Evolutionary conservation across 2,888 invertebrate genomes (phyloP).

Genomic region (Oeneis ivallda): DNA sequence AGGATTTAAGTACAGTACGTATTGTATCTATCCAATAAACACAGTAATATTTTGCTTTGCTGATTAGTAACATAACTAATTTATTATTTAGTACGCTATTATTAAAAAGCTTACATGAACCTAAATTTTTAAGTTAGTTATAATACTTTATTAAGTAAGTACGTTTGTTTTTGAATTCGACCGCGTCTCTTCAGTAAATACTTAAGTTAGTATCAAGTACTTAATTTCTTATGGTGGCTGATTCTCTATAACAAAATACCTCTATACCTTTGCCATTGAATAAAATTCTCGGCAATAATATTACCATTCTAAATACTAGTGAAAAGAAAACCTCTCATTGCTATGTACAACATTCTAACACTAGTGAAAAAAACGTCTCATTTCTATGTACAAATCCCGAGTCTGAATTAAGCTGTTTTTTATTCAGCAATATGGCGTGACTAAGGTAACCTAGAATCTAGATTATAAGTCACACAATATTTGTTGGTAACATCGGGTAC

Average conservation of each 20-base stretch:
- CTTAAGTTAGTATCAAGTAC: neutral
- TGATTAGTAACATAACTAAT: too few relatives aligned
- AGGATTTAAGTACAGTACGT: too few relatives aligned
- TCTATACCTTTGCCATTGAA: neutral
- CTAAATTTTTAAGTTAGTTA: too few relatives aligned
- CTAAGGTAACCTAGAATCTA: constrained; percentile 20
- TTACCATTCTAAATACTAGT: constrained; percentile 8
- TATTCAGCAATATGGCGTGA: constrained; percentile 26
- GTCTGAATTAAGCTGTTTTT: constrained; percentile 29
- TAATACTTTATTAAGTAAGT: too few relatives aligned
- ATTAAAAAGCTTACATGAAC: too few relatives aligned
- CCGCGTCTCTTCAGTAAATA: neutral
- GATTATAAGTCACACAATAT: constrained; percentile 14
- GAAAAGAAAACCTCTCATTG: constrained; percentile 14
- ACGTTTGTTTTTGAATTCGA: neutral
- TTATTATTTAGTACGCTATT: too few relatives aligned
- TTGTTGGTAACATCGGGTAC: constrained; percentile 4
- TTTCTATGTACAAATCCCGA: constrained; percentile 24
- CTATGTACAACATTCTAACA: constrained; percentile 24
- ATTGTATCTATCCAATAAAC: too few relatives aligned
- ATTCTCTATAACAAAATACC: constrained; percentile 6
- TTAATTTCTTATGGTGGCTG: neutral
- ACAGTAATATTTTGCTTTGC: too few relatives aligned
- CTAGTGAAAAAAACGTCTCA: constrained; percentile 15
- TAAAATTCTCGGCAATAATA: constrained; percentile 1